Evolutionary conservation across 2,888 invertebrate species (phyloP).

Genomic region (Stegophylla sp.): DNA sequence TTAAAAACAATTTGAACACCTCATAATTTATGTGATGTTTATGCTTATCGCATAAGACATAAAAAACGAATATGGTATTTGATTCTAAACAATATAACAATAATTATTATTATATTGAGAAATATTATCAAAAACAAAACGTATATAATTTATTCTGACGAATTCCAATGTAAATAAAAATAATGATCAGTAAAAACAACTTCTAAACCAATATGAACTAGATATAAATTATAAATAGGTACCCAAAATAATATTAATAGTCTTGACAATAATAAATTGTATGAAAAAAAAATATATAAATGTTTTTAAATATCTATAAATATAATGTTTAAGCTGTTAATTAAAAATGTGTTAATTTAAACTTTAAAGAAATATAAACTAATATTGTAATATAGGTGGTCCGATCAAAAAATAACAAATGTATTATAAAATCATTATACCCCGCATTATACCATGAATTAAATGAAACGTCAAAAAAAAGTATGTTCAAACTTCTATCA

Average conservation of each 20-base stretch:
- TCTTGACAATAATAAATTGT: neutral
- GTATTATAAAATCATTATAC: conserved; percentile 10
- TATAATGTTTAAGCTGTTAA: conserved; percentile 7
- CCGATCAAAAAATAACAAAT: neutral
- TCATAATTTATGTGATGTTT: conserved; percentile 35
- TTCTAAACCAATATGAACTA: too few relatives aligned
- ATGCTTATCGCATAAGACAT: conserved; percentile 25
- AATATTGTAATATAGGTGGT: neutral
- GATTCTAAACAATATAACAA: conserved; percentile 39
- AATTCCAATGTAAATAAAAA: neutral
- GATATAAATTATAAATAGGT: too few relatives aligned
- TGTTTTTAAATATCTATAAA: neutral
- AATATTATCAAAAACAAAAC: conserved; percentile 18
- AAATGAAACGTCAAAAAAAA: neutral
- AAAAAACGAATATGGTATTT: conserved; percentile 1
- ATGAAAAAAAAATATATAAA: too few relatives aligned
- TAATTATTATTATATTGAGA: conserved; percentile 12
- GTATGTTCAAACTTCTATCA: neutral
- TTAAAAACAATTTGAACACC: conserved; percentile 11
- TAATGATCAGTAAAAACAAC: neutral
- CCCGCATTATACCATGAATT: too few relatives aligned
- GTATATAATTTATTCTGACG: neutral
- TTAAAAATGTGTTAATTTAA: too few relatives aligned
- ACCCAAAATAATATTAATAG: too few relatives aligned
- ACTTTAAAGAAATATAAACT: too few relatives aligned